phyloP scores from a whole-genome alignment of 2,113 vertebrate genomes.

The Cariama cristata region DNA sequence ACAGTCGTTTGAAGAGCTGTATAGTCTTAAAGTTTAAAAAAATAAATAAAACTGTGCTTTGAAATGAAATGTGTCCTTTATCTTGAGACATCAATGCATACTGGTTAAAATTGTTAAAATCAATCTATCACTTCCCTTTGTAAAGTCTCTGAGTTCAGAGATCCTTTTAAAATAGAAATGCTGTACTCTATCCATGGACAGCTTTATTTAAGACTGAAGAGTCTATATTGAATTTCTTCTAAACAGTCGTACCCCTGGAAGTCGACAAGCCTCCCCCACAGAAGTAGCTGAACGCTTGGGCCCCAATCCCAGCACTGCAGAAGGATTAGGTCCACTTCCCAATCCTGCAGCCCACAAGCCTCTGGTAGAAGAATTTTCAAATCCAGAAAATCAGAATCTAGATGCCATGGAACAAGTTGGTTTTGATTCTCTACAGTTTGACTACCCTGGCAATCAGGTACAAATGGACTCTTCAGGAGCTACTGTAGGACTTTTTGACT shows the following conservation, averaged over 20 bases:
- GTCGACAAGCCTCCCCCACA: constrained; percentile 94
- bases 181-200: not conserved
- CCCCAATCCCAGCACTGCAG: constrained; percentile 84
- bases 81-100: not conserved
- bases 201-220: constrained; percentile 39
- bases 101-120: not conserved
- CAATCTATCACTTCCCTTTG: not conserved
- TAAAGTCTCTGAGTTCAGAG: not conserved
- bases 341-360: constrained; percentile 86
- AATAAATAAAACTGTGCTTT: not conserved
- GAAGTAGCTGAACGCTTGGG: constrained; percentile 94
- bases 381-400: constrained; percentile 92
- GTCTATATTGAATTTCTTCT: constrained; percentile 29
- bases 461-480: constrained; percentile 96
- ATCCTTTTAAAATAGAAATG: not conserved
- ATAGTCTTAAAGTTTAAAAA: not conserved
- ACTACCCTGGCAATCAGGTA: constrained; percentile 96
- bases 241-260: constrained; percentile 91
- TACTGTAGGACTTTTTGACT: constrained; percentile 95
- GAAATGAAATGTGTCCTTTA: not conserved
- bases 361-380: constrained; percentile 91
- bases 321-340: constrained; percentile 90
- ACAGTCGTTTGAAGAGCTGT: not conserved
- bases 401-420: constrained; percentile 95
- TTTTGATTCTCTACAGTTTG: constrained; percentile 95